These are phyloP conservation scores for Aphelenchoides besseyi DNA, from an alignment of 1,140 invertebrate genomes.

Conservation along the genomic window DNA sequence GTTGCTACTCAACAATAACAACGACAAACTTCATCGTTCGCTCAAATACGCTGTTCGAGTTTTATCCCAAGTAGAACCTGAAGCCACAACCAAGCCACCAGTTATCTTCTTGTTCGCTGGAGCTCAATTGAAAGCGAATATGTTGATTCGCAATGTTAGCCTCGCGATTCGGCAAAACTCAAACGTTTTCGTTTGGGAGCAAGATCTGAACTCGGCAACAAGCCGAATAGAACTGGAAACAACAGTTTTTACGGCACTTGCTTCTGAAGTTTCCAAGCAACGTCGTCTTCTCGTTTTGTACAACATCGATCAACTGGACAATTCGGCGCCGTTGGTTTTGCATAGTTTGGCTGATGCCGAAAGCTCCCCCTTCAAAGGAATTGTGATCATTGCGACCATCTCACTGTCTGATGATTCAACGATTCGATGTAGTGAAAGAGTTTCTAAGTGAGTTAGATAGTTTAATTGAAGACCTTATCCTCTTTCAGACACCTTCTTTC, in stretches of 20 bases:
- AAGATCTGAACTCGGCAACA: not conserved
- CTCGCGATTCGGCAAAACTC: not conserved
- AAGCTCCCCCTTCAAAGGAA: constrained; percentile 15
- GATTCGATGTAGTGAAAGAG: not conserved
- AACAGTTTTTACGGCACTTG: not conserved
- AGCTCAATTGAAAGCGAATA: not conserved
- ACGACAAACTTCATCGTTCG: not conserved
- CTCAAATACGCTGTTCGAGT: not conserved
- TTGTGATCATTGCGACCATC: not conserved
- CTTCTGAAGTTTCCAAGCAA: not conserved
- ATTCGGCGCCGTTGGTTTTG: constrained; percentile 9
- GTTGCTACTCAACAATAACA: not conserved
- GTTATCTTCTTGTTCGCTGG: not conserved
- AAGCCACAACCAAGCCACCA: not conserved
- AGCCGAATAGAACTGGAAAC: constrained; percentile 10
- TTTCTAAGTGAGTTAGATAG: constrained; percentile 12
- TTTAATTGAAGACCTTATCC: constrained; percentile 10
- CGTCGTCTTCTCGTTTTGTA: not conserved
- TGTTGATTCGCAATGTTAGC: not conserved
- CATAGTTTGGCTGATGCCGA: constrained; percentile 20
- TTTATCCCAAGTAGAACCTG: not conserved
- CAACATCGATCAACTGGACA: constrained; percentile 11
- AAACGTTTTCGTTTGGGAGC: not conserved
- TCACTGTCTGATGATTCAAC: not conserved
- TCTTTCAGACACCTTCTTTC: constrained; percentile 11